Conservation (phyloP, 2,888 invertebrate genomes). For the Phragmatobia fuliginosa region DNA sequence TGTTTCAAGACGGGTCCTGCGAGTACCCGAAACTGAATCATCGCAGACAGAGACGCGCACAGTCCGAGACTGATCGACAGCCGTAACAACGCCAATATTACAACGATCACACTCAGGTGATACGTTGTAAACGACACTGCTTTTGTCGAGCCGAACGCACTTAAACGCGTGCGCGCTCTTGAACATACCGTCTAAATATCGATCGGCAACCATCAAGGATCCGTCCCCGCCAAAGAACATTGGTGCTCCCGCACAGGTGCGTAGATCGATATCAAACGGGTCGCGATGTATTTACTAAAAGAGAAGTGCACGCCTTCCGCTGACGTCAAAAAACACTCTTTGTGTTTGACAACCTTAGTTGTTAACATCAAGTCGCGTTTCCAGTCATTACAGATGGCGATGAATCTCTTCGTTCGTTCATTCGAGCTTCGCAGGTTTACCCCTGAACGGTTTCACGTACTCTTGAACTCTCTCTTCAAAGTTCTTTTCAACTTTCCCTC, state of each 20-base stretch:
- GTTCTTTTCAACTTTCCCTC: slow-evolving; percentile 86
- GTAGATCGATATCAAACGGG: slow-evolving; percentile 80
- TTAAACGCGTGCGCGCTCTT: slow-evolving; percentile 56
- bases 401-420: slow-evolving; percentile 1
- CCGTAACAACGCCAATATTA: slow-evolving; percentile 55
- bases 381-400: slow-evolving; percentile 64
- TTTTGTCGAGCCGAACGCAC: slow-evolving; percentile 65
- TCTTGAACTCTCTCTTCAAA: slow-evolving; percentile 88
- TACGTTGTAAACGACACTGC: slow-evolving; percentile 57
- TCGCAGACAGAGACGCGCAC: slow-evolving; percentile 66
- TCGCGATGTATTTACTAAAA: slow-evolving; percentile 84
- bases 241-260: slow-evolving; percentile 47
- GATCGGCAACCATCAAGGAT: slow-evolving; percentile 26
- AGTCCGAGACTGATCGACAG: slow-evolving; percentile 64
- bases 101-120: slow-evolving; percentile 63
- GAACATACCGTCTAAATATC: slow-evolving; percentile 44
- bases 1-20: slow-evolving; percentile 90
- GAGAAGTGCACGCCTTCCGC: slow-evolving; percentile 64
- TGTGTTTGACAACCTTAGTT: neutral
- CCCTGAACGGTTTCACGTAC: slow-evolving; percentile 84
- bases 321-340: slow-evolving; percentile 29
- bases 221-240: slow-evolving; percentile 2
- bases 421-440: slow-evolving; percentile 60
- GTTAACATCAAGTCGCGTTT: slow-evolving; percentile 32
- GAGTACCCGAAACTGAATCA: slow-evolving; percentile 77